These are phyloP conservation scores for Meloe dianella DNA, from an alignment of 2,888 invertebrate species.

Conservation along the genomic window DNA sequence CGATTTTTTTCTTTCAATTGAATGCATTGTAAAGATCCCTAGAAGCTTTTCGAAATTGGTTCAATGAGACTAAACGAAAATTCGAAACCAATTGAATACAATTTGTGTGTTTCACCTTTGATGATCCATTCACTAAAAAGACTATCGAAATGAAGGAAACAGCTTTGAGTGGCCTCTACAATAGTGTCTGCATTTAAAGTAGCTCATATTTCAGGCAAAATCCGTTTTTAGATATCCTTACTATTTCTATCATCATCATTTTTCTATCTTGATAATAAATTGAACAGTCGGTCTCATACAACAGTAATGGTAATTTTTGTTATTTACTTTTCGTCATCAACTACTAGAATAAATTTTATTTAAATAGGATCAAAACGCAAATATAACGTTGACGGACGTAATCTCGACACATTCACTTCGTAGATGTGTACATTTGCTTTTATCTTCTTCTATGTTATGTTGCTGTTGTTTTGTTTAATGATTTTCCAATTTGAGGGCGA, in stretches of 20 bases:
- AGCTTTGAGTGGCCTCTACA: neutral
- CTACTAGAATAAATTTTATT: neutral
- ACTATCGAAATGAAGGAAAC: neutral
- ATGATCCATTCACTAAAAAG: neutral
- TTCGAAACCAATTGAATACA: neutral
- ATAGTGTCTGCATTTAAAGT: neutral
- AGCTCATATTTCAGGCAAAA: neutral
- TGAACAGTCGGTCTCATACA: neutral
- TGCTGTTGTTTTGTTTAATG: neutral
- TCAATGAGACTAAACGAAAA: too few species aligned
- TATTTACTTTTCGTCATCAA: neutral
- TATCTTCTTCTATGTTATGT: neutral
- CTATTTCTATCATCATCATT: neutral
- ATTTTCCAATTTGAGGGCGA: slow-evolving; percentile 9
- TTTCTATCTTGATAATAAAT: neutral
- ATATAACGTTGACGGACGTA: neutral
- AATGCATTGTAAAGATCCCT: too few species aligned
- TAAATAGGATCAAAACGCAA: neutral
- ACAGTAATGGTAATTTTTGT: neutral
- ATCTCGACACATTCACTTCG: neutral
- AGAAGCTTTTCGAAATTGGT: too few species aligned
- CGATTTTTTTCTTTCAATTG: too few species aligned
- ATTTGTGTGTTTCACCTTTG: neutral
- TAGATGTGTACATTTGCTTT: neutral
- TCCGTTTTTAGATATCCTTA: neutral